Conservation (phyloP, 2,113 vertebrate species). For the Pteruthius melanotis region DNA sequence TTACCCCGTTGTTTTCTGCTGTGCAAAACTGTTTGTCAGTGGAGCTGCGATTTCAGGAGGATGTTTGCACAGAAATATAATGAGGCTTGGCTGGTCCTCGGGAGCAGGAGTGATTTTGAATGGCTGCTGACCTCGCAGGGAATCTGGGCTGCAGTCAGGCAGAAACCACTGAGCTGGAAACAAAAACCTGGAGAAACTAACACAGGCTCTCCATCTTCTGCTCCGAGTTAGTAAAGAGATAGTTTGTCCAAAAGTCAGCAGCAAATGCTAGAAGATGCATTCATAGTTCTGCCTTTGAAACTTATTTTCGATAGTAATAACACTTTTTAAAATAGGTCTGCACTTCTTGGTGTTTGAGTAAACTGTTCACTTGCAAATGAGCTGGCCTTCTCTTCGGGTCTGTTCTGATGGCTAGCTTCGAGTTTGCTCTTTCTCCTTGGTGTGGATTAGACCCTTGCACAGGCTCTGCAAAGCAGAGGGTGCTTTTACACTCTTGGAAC, state of each 20-base stretch:
- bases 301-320: background rate
- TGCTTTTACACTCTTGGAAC: background rate
- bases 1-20: constrained; percentile 39
- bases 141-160: constrained; percentile 47
- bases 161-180: constrained; percentile 61
- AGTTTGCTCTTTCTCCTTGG: background rate
- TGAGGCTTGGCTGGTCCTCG: constrained; percentile 57
- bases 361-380: constrained; percentile 46
- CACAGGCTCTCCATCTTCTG: constrained; percentile 14
- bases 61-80: constrained; percentile 62
- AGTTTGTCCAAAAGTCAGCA: background rate
- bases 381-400: background rate
- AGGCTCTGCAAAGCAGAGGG: background rate
- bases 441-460: background rate
- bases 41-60: constrained; percentile 12
- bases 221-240: background rate
- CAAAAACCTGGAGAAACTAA: constrained; percentile 50
- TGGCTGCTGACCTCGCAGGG: constrained; percentile 48
- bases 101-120: constrained; percentile 51
- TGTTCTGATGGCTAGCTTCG: background rate
- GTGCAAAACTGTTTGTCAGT: constrained; percentile 7
- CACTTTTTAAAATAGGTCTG: background rate
- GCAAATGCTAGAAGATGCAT: background rate
- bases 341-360: background rate
- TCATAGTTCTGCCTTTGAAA: background rate